Evolutionary conservation across 2,797 vertebrate species (phyloP), one percentile per base, ranked within the genome.

Genomic region (Nannoperca australis): DNA sequence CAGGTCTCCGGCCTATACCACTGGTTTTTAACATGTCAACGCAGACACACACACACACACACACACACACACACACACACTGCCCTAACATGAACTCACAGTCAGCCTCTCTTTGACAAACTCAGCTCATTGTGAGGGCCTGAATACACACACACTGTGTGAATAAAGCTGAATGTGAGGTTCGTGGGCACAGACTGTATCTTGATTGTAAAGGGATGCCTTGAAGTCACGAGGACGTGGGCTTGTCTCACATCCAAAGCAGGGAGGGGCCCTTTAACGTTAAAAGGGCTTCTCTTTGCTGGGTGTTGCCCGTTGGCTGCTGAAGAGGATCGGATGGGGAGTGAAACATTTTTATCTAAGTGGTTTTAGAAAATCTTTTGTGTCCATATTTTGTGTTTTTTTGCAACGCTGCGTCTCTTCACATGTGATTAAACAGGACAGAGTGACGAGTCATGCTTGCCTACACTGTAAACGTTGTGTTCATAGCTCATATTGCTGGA

Each of bases 401-500:
- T 63, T 51, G 22, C 20, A 17, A 18, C 45, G 55, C 51, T 56
- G 62, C 40, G 58, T 36, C 11, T 54, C 47, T 42, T 34, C 4
- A 45, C 30, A 12, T 55, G 36, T 67, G 63, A 58, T 7, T 50
- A 1, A 69, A 50, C 40, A 38, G 4, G 53, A 34, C 30, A 11
- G 32, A 54, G 60, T 30, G 66, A 18, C 27, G 22, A 42, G 42
- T 34, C 20, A 18, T 11, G 24, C 40, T 64, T 2, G 5, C 3
- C 70, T 59, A 55, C 55, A 55, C n/a, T 62, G 68, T 79, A 74
- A 82, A 71, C 38, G 11, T 62, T 79, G 50, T 76, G 56, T 65
- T 80, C 64, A 62, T 77, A 82, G 84, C 85, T 89, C 70, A 63
- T 65, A 2, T 60, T 50, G 53, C 78, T 91, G 92, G 91, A 92